Evolutionary conservation across 2,888 invertebrate species (phyloP).

Genomic region (Loripinus fragilis): DNA sequence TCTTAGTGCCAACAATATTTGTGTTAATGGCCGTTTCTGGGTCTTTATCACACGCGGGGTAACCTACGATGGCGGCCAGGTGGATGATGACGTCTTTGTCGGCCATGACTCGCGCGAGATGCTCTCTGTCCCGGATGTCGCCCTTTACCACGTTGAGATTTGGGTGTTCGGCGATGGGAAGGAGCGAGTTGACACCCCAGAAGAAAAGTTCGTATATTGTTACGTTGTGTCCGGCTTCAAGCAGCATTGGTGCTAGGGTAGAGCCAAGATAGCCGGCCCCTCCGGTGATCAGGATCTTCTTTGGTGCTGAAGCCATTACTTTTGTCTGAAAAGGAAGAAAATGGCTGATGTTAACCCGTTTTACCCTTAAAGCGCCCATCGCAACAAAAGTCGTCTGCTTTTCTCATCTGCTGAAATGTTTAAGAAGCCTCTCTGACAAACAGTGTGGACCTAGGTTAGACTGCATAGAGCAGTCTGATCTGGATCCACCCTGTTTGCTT

Average conservation of each 20-base stretch:
- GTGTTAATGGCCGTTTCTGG: constrained; percentile 26
- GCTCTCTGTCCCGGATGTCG: constrained; percentile 75
- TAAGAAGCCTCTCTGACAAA: no score
- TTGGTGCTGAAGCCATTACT: constrained; percentile 8
- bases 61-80: constrained; percentile 82
- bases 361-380: no score
- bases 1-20: constrained; percentile 28
- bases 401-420: no score
- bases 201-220: constrained; percentile 81
- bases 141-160: constrained; percentile 68
- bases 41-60: constrained; percentile 68
- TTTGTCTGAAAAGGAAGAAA: neutral
- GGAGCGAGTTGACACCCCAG: constrained; percentile 79
- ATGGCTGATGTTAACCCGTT: no score
- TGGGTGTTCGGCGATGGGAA: constrained; percentile 71
- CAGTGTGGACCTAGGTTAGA: neutral
- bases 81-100: constrained; percentile 77
- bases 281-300: constrained; percentile 76
- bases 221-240: constrained; percentile 79
- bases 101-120: constrained; percentile 67
- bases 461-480: neutral
- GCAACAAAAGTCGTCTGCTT: no score
- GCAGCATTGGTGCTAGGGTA: constrained; percentile 80
- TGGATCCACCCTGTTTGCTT: neutral
- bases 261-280: constrained; percentile 83